Evolutionary conservation across 1,140 invertebrate genomes (phyloP), one percentile per base, ranked within the genome.

Genomic region (Achroia grisella): DNA sequence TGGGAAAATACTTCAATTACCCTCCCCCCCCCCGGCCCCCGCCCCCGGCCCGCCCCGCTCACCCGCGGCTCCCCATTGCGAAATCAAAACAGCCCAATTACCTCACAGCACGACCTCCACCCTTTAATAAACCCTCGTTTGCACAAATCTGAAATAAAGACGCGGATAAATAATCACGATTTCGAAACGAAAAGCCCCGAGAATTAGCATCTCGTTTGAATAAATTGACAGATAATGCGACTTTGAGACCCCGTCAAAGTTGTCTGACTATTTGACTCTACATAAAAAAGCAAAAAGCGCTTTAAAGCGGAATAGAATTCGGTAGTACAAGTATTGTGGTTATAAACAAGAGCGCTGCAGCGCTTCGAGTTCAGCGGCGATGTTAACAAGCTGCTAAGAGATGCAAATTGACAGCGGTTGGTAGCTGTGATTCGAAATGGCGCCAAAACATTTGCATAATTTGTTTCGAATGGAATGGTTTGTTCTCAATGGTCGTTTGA

Each of bases 341-440:
- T 37, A 8, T 15, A 8, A 37, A 11, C n/a, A 44, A 17, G 15
- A 66, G 73, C 65, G 73, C 73, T 67, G 46, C 51, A 49, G 48
- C 48, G 15, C 56, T 52, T 60, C 42, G 10, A 10, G 33, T 45
- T 37, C 31, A n/a, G 14, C 41, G 31, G 49, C 44, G 45, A 57
- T 68, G 64, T 68, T 72, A 78, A 72, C 72, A 71, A 76, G 54
- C 66, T 42, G 46, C 60, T 78, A 80, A 79, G 49, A 78, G 72
- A 83, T 83, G 79, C 71, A 80, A 83, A 83, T 83, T 80, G 76
- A 45, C 57, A 70, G 60, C 78, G 71, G 75, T 79, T 80, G 74
- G 60, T 65, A 70, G 67, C 71, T 54, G 53, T 78, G 76, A 70
- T 75, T 75, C 65, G 53, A 77, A 82, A 82, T 75, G 76, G 69